Evolutionary conservation across 2,888 invertebrate genomes (phyloP), one percentile per base, ranked within the genome.

Genomic region (Drosophila atroscutellata): DNA sequence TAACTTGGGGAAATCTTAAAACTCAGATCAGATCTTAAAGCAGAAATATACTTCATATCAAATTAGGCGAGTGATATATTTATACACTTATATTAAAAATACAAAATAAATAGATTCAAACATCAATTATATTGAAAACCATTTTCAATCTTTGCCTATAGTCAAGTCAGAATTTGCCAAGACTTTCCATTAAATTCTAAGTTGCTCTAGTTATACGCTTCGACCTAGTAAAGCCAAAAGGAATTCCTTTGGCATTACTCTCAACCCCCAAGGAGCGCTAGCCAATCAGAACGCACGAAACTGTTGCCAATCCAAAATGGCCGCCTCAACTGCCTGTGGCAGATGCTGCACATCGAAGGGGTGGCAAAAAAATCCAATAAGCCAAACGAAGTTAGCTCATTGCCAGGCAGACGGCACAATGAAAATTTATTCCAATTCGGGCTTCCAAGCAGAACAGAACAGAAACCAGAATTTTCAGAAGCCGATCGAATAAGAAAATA

Each of bases 231-330:
- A 20, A 26, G 9, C 11, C 18, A 11, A 2, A 2, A 18, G 7
- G 39, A 39, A 28, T 15, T 28, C 20, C 2, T 15, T 50, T 51
- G 15, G n/a, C 36, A 26, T 42, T n/a, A 8, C 4, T 47, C 45
- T 39, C 54, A 32, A 61, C 34, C 57, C 63, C n/a, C 3, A 6
- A 32, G 15, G 2, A 11, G 13, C 24, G 18, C 26, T 49, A 64
- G 54, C 91, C 91, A 91, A 91, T 91, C 65, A 72, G 67, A 87
- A 34, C 18, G 2, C n/a, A 2, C 9, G 49, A 64, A 74, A 77
- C 92, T 91, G 91, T 87, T 88, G 77, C 82, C 86, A 80, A 79
- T 76, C 76, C 80, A 91, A 88, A 83, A 91, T 91, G 91, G 91
- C 91, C 65, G 77, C 81, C 56, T 8, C 20, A 28, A 9, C 39